Evolutionary conservation across 2,113 vertebrate genomes (phyloP).

Genomic region (Maccullochella peelii): DNA sequence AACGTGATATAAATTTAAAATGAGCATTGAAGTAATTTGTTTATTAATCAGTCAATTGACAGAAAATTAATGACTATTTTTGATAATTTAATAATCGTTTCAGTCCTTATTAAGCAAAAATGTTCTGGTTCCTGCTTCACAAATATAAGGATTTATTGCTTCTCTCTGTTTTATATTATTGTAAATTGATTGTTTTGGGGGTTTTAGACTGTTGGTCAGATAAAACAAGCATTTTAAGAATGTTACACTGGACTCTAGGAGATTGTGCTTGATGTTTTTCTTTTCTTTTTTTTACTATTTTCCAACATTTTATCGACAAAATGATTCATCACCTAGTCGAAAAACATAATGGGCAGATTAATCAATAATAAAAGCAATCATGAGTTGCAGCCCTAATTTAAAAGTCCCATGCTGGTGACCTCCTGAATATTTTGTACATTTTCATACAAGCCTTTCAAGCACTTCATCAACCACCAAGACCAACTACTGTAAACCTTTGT

Average conservation of each 20-base stretch:
- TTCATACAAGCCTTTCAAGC: not conserved
- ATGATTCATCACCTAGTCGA: not conserved
- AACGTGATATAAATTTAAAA: not conserved
- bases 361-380: not conserved
- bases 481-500: not conserved
- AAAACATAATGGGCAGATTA: not conserved
- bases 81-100: not conserved
- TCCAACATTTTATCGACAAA: not conserved
- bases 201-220: not conserved
- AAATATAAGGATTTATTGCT: not conserved
- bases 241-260: not conserved
- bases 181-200: not conserved
- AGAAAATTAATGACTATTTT: not conserved
- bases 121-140: not conserved
- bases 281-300: not conserved
- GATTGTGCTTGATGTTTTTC: not conserved
- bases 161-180: not conserved
- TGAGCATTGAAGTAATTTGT: not conserved
- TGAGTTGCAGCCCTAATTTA: not conserved
- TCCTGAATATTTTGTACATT: slow-evolving; percentile 5
- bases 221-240: not conserved
- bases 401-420: slow-evolving; percentile 1
- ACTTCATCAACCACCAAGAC: not conserved
- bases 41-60: not conserved
- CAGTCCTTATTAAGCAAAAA: not conserved